Base-by-base conservation (phyloP, 2,888 invertebrate genomes). In the Mesodorylaimus sp. region DNA sequence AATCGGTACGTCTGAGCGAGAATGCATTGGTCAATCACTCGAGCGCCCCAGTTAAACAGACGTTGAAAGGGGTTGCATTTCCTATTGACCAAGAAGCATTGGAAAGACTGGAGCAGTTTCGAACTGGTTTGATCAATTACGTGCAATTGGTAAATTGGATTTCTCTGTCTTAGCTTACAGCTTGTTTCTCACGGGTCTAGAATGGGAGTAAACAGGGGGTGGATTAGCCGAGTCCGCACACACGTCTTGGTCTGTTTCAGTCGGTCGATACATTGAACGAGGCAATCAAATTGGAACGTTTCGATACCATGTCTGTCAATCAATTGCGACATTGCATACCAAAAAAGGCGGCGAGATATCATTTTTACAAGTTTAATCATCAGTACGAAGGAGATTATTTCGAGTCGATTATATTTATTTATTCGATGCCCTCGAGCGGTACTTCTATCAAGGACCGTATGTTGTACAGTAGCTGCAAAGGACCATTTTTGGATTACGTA, bases 391-490 rank as follows among this genome's bases (percentile, higher is more conserved):
- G 88, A 26, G 87, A 88, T 66, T 82, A 80, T 59, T 73, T 80
- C 66, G 83, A 88, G 64, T 82, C 79, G 62, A 77, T 62, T 86
- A 86, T 97, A 53, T 97, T 97, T 70, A 84, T 97, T 63, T 97
- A 97, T 72, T 89, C 93, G 7, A 89, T 97, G 84, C 95, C 97
- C 2, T 91, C 93, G 2, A 91, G 89, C 68, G 81, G 76, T 54
- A 89, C 88, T 68, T 81, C 88, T 54, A 87, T 99, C 60, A 93
- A 88, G 64, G 95, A 97, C 67, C 75, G 93, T 58, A 99, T 97
- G 97, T 74, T 97, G 66, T 97, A 95, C 70, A 93, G 95, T 0
- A 91, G 91, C 62, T 93, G 93, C 70, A 95, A 93, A 70, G 83
- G 79, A 53, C 85, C 88, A 21, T 78, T 97, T 56, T 73, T 89